Base-by-base conservation (phyloP, 2,797 vertebrate genomes). In the Pipistrellus nathusii region DNA sequence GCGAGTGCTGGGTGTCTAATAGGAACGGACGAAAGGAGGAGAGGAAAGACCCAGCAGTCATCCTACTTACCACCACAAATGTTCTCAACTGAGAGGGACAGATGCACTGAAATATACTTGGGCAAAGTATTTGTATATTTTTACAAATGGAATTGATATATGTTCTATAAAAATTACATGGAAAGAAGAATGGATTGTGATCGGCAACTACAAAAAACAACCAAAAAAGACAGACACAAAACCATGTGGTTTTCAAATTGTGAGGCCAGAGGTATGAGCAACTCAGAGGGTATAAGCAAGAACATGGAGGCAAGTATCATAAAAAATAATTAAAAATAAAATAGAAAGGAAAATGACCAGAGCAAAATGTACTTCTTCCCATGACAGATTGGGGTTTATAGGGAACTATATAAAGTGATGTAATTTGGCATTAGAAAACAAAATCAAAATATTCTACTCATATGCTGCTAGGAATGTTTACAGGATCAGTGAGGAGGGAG, bases 71-170 rank as follows among this genome's bases (percentile, higher is more conserved):
- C 18, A 69, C 38, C 51, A n/a, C 8, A 35, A 57, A 38, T 38
- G 13, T 32, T 66, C 66, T 57, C 73, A 51, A 48, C 7, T 2
- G 35, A 3, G 6, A 9, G 1, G 13, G 25, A 20, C 10, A 5
- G 14, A 51, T 11, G 48, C 1, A 18, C 30, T n/a, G 64, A 80
- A 57, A 91, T n/a, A 20, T 13, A 32, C 15, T 75, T 5, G 20
- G 25, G 44, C 86, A 76, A 71, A 84, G 35, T 35, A 80, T 84
- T 14, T 87, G 71, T 32, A n/a, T 75, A 87, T 85, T 85, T 93
- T 84, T 91, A 21, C 20, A 94, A 86, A 76, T 18, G 38, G 41
- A 27, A 38, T 88, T 92, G 62, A n/a, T 75, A 53, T 0, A 10
- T 71, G 51, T 75, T 73, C 71, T 57, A 38, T 75, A 38, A 75